Base-by-base conservation (phyloP, 2,797 vertebrate species). In the Otolemur crassicaudatus region DNA sequence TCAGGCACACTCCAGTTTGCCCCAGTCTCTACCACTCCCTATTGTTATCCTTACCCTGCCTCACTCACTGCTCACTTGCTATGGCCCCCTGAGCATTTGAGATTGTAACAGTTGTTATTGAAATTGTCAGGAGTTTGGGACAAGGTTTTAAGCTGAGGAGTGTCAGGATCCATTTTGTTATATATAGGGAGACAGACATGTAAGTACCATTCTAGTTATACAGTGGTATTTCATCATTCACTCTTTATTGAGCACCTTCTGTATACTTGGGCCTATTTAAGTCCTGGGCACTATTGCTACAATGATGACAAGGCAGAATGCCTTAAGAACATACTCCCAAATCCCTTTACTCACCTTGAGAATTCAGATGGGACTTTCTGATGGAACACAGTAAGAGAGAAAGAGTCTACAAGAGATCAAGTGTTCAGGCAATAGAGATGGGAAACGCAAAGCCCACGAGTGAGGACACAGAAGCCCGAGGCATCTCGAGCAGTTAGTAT, bases 41-140 rank as follows among this genome's bases (percentile, higher is more conserved):
- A 12, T 3, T 0, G 1, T 1, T 7, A 2, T 8, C 53, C 27
- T 67, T n/a, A 67, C 17, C 19, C 67, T 10, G 14, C 27, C 19
- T 23, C 37, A 34, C 16, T 49, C 31, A 19, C 40, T 77, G 46
- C 37, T 77, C 29, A 37, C 29, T 53, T 17, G 0, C 34, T 25
- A 4, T 4, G n/a, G 60, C 0, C 27, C 37, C 34, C 3, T 12
- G 8, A 46, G 29, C 80, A 43, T 20, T 10, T 43, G 56, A 31
- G 60, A 75, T 20, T 86, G 22, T 37, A 34, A 43, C 27, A 20
- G 20, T 56, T 40, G 22, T 53, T 58, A 22, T 20, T 56, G 76
- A 77, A 56, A 60, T 9, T 12, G n/a, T 56, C 37, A n/a, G 40
- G 46, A 34, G 23, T 61, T 76, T 43, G 46, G 46, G 60, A 46